Evolutionary conservation across 2,888 invertebrate genomes (phyloP), one percentile per base, ranked within the genome.

Genomic region (Orchesellides sinensis): DNA sequence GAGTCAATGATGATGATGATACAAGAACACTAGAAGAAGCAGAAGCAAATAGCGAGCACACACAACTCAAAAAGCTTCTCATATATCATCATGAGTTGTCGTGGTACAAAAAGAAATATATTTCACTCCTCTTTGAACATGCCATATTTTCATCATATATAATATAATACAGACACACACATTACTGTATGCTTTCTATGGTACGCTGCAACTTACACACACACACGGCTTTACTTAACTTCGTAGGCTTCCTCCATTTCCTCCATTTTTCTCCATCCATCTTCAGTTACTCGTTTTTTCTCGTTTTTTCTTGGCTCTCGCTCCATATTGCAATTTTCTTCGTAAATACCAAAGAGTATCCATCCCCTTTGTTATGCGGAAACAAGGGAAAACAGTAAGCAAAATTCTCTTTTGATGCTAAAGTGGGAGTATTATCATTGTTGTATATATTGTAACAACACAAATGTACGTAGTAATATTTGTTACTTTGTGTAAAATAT

Each of bases 31-130:
- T 61, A 78, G 56, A 45, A 65, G 68, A 27, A 68, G 27, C 25
- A 77, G 49, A 54, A 69, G 72, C 70, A 78, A 61, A 65, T 74
- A 63, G 78, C 70, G 61, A 61, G n/a, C 65, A 74, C 75, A 75
- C 80, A 80, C 80, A 80, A 80, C 73, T 80, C 80, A 80, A 80
- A 79, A 80, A 80, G 80, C 80, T 65, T 80, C 73, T 73, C 80
- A 80, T 80, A 80, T 73, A 73, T 80, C 80, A 80, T 80, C 66
- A 80, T 80, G 80, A 80, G 80, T 80, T 80, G 80, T 80, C 80
- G 72, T 59, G 68, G 61, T 54, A 79, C 61, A 79, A 79, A 80
- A 68, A 80, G 73, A 73, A 80, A 80, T 80, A 80, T 80, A 73
- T 80, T 80, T 73, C 56, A 80, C 80, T 80, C 73, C 56, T 65